phyloP scores from a whole-genome alignment of 2,888 invertebrate species.

The Octonoba sinensis region DNA sequence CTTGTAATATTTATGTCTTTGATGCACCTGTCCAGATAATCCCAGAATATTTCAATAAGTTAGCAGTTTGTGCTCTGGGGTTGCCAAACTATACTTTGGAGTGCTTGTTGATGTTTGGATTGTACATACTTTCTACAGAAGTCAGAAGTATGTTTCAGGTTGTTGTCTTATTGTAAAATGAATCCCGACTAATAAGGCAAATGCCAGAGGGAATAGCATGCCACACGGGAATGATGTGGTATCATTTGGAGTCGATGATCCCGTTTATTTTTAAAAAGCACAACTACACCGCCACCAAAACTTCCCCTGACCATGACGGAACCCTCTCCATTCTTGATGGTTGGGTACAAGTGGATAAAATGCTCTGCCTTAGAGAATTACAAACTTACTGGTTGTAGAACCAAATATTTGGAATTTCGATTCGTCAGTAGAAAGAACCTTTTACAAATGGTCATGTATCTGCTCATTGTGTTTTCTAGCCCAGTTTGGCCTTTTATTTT shows the following conservation, averaged over 20 bases:
- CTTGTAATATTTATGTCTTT: no score
- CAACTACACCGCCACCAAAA: not conserved
- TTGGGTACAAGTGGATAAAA: no score
- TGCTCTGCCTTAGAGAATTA: no score
- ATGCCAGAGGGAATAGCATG: not conserved
- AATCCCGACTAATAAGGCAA: not conserved
- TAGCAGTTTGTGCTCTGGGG: not conserved
- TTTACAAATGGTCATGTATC: not conserved
- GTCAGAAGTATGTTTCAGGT: not conserved
- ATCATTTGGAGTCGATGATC: not conserved
- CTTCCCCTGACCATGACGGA: not conserved
- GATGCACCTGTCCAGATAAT: no score
- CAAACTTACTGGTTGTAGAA: not conserved
- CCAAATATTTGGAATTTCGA: not conserved
- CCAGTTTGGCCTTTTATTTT: not conserved
- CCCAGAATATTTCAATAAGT: not conserved
- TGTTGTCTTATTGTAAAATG: not conserved
- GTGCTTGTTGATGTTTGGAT: not conserved
- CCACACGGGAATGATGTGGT: not conserved
- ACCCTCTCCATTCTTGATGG: no score
- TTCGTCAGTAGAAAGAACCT: not conserved
- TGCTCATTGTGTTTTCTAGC: not conserved
- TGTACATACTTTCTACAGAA: not conserved
- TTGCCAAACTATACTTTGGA: not conserved
- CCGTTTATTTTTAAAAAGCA: not conserved